Conservation (phyloP, 2,113 vertebrate species). For the Calypte anna region DNA sequence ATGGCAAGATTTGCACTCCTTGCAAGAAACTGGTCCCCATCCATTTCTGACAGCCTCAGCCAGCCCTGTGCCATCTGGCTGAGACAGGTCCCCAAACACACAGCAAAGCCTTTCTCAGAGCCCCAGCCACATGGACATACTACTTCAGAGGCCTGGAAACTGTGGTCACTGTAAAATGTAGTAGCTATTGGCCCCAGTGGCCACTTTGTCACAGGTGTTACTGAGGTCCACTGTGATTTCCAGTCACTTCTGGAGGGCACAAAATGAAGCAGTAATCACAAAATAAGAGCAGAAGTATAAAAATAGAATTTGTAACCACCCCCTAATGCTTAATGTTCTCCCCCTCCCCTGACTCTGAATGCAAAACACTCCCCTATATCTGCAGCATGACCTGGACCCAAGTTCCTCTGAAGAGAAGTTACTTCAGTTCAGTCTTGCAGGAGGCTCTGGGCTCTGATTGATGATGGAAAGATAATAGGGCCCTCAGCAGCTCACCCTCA, state of each 20-base stretch:
- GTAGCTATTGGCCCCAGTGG: neutral
- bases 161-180: neutral
- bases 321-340: neutral
- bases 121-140: neutral
- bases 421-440: neutral
- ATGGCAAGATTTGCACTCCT: neutral
- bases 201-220: neutral
- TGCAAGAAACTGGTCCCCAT: constrained; percentile 27
- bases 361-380: neutral
- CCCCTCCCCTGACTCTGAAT: neutral
- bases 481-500: neutral
- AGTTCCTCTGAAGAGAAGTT: neutral
- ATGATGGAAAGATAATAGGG: neutral
- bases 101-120: neutral
- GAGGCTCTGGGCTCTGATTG: neutral
- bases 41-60: constrained; percentile 8
- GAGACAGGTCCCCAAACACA: neutral
- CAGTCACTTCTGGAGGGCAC: neutral
- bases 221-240: neutral
- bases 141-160: neutral
- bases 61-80: constrained; percentile 31
- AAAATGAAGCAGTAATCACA: neutral
- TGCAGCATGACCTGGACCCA: neutral
- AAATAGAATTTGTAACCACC: neutral
- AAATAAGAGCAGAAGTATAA: neutral